Base-by-base conservation (phyloP, 2,113 vertebrate genomes). In the Mirza zaza region DNA sequence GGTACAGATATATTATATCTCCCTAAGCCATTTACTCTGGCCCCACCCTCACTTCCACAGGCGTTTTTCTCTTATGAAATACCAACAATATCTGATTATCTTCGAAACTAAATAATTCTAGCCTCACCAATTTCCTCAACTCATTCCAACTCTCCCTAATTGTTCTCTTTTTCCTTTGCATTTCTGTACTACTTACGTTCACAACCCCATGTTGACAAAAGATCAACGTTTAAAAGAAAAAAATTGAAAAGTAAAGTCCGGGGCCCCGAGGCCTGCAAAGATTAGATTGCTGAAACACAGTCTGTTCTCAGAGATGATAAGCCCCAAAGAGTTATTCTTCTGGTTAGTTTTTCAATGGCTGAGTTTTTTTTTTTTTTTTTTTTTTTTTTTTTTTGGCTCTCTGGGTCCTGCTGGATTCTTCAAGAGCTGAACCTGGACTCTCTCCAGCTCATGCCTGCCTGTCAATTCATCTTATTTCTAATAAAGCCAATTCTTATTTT, bases 401-500 rank as follows among this genome's bases (percentile, higher is more conserved):
- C 70, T 4, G 10, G 23, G 29, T 65, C 84, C 81, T 88, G 2
- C 70, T 82, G 84, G 65, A 80, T 80, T 90, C 17, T 87, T 36
- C 52, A 61, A 86, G 82, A 80, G 25, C 65, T 73, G 48, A 29
- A 36, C 61, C 90, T 98, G 95, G 92, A n/a, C 39, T 67, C 82
- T 67, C 61, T 96, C 95, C 97, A 97, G 18, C 76, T 81, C 71
- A 42, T 92, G 93, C 67, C 87, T 97, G 55, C 25, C 13, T 85
- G 87, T 92, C 95, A 94, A 95, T 93, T 95, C 85, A 79, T 96
- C 93, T 94, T 88, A 94, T 96, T 96, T 96, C 94, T 96, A 94
- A 98, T 98, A 95, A 97, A 94, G 95, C 87, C 92, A 97, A 97
- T 96, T 96, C 87, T 80, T 97, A 88, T 95, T 98, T 97, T 95